phyloP scores from a whole-genome alignment of 1,140 invertebrate genomes.

The Drosophila punjabiensis region DNA sequence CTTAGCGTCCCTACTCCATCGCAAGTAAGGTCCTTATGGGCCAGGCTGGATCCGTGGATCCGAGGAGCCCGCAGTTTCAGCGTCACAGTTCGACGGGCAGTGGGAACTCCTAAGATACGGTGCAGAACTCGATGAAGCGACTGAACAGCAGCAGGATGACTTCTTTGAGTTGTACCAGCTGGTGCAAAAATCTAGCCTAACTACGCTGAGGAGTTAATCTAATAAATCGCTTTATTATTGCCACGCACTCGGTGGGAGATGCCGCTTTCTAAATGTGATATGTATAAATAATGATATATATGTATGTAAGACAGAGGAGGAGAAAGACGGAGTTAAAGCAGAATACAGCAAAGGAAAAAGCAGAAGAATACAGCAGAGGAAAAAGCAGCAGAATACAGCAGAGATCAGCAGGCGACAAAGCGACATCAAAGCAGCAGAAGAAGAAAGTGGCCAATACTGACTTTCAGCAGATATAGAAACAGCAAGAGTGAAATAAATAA shows the following conservation, averaged over 20 bases:
- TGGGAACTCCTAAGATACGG: slow-evolving; percentile 83
- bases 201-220: slow-evolving; percentile 54
- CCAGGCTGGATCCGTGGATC: slow-evolving; percentile 67
- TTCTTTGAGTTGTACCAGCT: slow-evolving; percentile 94
- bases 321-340: too few species aligned
- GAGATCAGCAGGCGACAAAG: too few species aligned
- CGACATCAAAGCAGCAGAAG: too few species aligned
- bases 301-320: too few species aligned
- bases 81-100: slow-evolving; percentile 80
- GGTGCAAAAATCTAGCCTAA: slow-evolving; percentile 49
- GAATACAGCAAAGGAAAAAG: too few species aligned
- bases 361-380: too few species aligned
- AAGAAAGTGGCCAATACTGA: too few species aligned
- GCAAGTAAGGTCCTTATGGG: slow-evolving; percentile 84
- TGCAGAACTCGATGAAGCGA: slow-evolving; percentile 91
- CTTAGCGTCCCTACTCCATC: slow-evolving; percentile 85
- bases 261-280: slow-evolving; percentile 58
- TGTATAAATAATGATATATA: slow-evolving; percentile 36
- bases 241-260: slow-evolving; percentile 3
- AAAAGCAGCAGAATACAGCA: too few species aligned
- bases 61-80: slow-evolving; percentile 80
- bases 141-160: slow-evolving; percentile 94
- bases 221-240: slow-evolving; percentile 64
- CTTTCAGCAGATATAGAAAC: too few species aligned
- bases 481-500: too few species aligned